Evolutionary conservation across 2,113 vertebrate genomes (phyloP).

Genomic region (Chloebia gouldiae): DNA sequence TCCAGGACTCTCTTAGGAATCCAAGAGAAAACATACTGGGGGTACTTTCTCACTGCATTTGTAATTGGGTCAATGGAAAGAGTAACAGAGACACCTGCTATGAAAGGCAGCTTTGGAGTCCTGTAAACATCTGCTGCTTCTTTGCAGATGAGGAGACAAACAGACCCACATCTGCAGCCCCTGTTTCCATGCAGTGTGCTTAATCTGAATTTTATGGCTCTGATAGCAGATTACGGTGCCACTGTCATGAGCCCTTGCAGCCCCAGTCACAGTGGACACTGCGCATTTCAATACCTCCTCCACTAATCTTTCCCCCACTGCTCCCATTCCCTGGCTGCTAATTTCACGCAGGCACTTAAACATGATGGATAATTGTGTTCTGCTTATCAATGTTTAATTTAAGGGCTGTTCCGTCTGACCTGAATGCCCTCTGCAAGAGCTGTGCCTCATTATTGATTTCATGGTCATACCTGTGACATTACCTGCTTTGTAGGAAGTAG

Average conservation of each 20-base stretch:
- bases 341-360: conserved; percentile 72
- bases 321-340: conserved; percentile 59
- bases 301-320: conserved; percentile 58
- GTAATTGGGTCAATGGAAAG: not conserved
- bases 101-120: not conserved
- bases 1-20: not conserved
- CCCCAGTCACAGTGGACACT: conserved; percentile 46
- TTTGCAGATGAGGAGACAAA: not conserved
- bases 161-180: not conserved
- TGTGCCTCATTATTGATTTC: conserved; percentile 78
- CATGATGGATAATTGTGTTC: conserved; percentile 69
- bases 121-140: not conserved
- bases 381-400: conserved; percentile 73
- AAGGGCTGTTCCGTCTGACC: conserved; percentile 75
- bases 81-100: not conserved
- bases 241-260: conserved; percentile 10
- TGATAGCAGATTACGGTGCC: not conserved
- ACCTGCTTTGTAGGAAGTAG: conserved; percentile 72
- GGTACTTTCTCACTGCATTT: not conserved
- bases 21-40: not conserved
- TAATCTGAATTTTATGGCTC: conserved; percentile 66
- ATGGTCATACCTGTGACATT: conserved; percentile 78
- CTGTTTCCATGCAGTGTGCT: not conserved
- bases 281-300: conserved; percentile 29
- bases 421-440: conserved; percentile 74